Percentiles rank a stretch among this genome's conserved stretches.
These are phyloP conservation scores for Pristionchus pacificus DNA, from an alignment of 1,140 invertebrate genomes.

Conservation along the genomic window DNA sequence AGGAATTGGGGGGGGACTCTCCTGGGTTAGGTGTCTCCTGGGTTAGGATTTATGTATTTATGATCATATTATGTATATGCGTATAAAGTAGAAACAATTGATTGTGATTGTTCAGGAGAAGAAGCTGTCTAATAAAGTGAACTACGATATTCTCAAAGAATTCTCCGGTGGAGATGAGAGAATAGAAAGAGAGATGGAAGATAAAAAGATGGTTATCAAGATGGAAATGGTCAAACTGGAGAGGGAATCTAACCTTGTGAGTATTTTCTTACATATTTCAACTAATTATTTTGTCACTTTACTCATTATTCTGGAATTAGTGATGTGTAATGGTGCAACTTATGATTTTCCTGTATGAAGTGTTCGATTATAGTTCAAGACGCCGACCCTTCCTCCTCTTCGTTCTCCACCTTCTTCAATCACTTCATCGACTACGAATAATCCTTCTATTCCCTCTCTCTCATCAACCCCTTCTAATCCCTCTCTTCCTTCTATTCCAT, in stretches of 20 bases:
- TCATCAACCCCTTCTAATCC: too few relatives aligned
- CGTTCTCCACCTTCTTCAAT: neutral
- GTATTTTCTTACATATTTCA: neutral
- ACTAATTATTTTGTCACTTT: neutral
- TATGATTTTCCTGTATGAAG: too few relatives aligned
- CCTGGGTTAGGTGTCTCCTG: too few relatives aligned
- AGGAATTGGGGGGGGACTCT: too few relatives aligned
- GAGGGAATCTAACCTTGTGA: neutral
- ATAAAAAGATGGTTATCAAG: too few relatives aligned
- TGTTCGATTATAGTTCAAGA: too few relatives aligned
- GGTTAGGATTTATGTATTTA: too few relatives aligned
- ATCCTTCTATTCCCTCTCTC: neutral
- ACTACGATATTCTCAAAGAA: conserved; percentile 85
- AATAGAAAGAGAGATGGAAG: neutral
- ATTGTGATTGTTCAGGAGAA: conserved; percentile 62
- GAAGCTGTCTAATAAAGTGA: conserved; percentile 90
- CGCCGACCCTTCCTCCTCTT: too few relatives aligned
- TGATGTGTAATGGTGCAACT: too few relatives aligned
- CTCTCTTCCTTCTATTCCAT: neutral
- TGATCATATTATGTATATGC: too few relatives aligned
- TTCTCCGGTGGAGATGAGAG: neutral
- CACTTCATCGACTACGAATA: neutral
- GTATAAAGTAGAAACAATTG: too few relatives aligned
- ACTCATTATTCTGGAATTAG: too few relatives aligned
- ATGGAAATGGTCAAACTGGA: neutral